Conservation (phyloP, 2,888 invertebrate species). For the Netelia fuscicornis region DNA sequence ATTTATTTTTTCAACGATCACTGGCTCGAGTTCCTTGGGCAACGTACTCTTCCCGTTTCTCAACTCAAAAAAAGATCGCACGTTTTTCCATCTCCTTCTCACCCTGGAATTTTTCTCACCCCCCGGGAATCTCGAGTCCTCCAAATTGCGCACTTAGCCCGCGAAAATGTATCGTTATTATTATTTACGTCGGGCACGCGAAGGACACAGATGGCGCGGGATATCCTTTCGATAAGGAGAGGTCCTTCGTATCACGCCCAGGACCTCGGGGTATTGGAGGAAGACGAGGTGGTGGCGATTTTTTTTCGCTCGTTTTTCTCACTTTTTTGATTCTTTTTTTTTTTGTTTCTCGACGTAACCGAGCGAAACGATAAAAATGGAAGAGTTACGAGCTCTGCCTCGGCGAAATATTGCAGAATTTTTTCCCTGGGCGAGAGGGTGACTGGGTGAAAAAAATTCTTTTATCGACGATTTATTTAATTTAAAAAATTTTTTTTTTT, state of each 20-base stretch:
- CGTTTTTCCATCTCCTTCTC: conserved; percentile 40
- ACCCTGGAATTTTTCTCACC: conserved; percentile 26
- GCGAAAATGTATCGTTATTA: conserved; percentile 56
- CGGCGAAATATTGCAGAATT: conserved; percentile 52
- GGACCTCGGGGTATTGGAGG: conserved; percentile 53
- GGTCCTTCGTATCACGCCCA: conserved; percentile 4
- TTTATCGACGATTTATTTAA: too few species aligned
- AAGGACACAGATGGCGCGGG: conserved; percentile 56
- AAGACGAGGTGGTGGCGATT: conserved; percentile 38
- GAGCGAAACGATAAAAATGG: conserved; percentile 67
- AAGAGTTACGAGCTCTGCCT: conserved; percentile 66
- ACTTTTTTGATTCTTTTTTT: conserved; percentile 4
- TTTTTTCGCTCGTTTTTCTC: conserved; percentile 11
- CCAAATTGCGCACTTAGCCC: conserved; percentile 5
- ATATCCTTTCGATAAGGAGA: neutral
- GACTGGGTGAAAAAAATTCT: neutral
- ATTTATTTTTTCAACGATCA: neutral
- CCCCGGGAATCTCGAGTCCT: conserved; percentile 29
- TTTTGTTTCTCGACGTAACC: conserved; percentile 40
- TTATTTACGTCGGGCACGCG: conserved; percentile 66
- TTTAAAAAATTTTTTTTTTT: neutral
- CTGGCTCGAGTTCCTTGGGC: neutral
- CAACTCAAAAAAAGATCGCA: too few species aligned
- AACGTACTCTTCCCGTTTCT: too few species aligned
- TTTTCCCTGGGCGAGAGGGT: neutral